Percentiles rank a stretch among this genome's conserved stretches.
phyloP scores from a whole-genome alignment of 2,797 vertebrate genomes.

The Paratrypauchen microcephalus region DNA sequence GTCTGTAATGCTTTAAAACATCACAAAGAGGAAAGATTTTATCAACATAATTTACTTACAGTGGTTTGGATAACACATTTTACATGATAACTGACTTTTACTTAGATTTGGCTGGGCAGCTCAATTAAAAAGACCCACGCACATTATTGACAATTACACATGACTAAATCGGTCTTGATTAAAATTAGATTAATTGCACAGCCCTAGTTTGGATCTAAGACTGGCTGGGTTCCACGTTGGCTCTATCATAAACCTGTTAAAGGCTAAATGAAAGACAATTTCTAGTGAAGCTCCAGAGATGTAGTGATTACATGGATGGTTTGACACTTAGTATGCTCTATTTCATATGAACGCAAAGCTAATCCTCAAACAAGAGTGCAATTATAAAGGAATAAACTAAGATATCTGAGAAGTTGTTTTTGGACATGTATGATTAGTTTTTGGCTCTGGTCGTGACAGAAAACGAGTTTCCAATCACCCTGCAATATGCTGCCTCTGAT shows the following conservation, averaged over 20 bases:
- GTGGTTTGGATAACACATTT: not conserved
- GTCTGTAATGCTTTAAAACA: not conserved
- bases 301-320: conserved; percentile 33
- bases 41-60: not conserved
- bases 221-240: not conserved
- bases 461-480: conserved; percentile 58
- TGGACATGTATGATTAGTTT: conserved; percentile 55
- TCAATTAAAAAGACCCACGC: too few species aligned
- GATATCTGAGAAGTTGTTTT: conserved; percentile 52
- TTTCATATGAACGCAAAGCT: conserved; percentile 29
- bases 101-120: too few species aligned
- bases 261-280: not conserved
- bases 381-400: conserved; percentile 55
- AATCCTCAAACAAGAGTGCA: conserved; percentile 43
- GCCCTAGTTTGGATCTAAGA: not conserved
- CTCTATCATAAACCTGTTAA: not conserved
- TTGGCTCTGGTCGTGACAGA: conserved; percentile 34
- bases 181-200: not conserved
- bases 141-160: too few species aligned
- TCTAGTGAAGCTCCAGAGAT: conserved; percentile 46
- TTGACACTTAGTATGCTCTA: conserved; percentile 24
- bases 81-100: not conserved
- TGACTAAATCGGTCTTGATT: not conserved
- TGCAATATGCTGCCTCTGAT: conserved; percentile 48
- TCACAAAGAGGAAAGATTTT: not conserved